phyloP scores from a whole-genome alignment of 2,113 vertebrate species.

The Coturnix japonica region DNA sequence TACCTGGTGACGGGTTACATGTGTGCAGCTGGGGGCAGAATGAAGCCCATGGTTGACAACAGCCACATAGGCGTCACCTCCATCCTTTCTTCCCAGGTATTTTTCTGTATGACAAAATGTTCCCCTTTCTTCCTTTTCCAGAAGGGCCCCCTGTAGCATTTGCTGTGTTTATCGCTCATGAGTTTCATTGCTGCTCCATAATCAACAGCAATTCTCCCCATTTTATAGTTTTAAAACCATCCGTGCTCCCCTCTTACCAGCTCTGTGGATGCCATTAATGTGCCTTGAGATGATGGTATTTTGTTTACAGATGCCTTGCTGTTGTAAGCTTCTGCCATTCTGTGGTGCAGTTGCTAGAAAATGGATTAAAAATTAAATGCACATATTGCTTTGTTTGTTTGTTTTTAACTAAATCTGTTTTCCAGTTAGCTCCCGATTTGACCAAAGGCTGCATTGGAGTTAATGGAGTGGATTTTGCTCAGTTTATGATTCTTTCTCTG shows the following conservation, averaged over 20 bases:
- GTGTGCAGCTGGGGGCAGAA: neutral
- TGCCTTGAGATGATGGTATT: neutral
- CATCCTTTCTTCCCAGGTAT: neutral
- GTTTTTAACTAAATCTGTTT: conserved; percentile 50
- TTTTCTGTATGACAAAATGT: neutral
- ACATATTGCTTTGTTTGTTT: conserved; percentile 30
- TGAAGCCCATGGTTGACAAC: neutral
- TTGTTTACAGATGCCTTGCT: conserved; percentile 11
- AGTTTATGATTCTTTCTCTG: neutral
- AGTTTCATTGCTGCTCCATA: neutral
- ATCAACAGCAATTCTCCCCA: conserved; percentile 23
- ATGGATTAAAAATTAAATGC: conserved; percentile 47
- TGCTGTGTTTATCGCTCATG: neutral
- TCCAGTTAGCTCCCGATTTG: neutral
- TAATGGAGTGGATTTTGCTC: neutral
- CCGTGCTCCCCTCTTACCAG: neutral
- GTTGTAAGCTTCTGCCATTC: neutral
- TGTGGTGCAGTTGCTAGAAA: conserved; percentile 39
- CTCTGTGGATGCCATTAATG: neutral
- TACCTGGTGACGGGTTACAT: neutral
- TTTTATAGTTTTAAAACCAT: conserved; percentile 33
- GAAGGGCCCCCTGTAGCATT: neutral
- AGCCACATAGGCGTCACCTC: neutral
- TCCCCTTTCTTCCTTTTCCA: neutral
- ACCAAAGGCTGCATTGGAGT: neutral